Evolutionary conservation across 2,113 vertebrate genomes (phyloP), one percentile per base, ranked within the genome.

Genomic region (Brachyistius frenatus): DNA sequence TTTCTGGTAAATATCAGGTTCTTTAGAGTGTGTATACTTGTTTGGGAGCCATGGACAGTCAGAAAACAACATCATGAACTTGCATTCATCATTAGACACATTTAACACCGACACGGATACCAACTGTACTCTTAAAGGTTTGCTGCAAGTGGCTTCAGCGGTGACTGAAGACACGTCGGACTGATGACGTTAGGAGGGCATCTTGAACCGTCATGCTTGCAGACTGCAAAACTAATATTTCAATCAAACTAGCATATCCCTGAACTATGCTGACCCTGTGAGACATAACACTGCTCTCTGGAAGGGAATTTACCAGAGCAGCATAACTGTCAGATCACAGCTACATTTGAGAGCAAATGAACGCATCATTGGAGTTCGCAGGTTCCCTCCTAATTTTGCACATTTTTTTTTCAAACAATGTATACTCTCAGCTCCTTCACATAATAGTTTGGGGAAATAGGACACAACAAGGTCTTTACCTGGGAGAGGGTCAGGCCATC

Each of bases 191-290:
- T 9, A 39, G 3, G 11, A 52, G 8, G 32, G n/a, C n/a, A 44
- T 55, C 32, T 37, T 52, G 7, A 72, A 58, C 33, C 11, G 72
- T 50, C 39, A 65, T 2, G 31, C 64, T 35, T 72, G 23, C 23
- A 23, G 23, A 23, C 32, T 33, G 36, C 32, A 63, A 50, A 23
- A 50, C 39, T 23, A 35, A 61, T 66, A 44, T 11, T 44, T 9
- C 13, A 16, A n/a, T 53, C 33, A 56, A 54, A 61, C 13, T 4
- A 41, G 2, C 13, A 35, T 32, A 14, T 37, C 13, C 31, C 11
- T 16, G 7, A 58, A 68, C 10, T 50, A 47, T 8, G 10, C 13
- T 5, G 41, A 54, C 33, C 36, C 41, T 44, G 10, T 13, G 41
- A 44, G 13, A 11, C 41, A 44, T 44, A 23, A 44, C 41, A 44